Evolutionary conservation across 2,888 invertebrate species (phyloP).

Genomic region (Archaeoteleia sp.): DNA sequence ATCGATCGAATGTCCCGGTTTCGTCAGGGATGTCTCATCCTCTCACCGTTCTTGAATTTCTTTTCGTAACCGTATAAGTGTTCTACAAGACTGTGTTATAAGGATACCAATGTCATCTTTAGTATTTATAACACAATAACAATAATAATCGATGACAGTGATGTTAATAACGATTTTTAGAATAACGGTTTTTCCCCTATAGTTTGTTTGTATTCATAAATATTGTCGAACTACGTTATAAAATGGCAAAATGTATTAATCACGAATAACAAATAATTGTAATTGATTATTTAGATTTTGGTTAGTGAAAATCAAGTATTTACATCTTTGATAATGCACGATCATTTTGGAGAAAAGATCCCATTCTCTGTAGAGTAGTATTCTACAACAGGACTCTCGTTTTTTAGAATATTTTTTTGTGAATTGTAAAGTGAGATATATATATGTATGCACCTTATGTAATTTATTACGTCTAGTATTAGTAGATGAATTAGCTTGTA

Average conservation of each 20-base stretch:
- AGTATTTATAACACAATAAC: conserved; percentile 7
- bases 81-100: conserved; percentile 34
- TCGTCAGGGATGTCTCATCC: background rate
- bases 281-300: too few relatives aligned
- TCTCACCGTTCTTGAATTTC: conserved; percentile 3
- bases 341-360: too few relatives aligned
- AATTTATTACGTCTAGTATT: too few relatives aligned
- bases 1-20: too few relatives aligned
- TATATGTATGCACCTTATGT: too few relatives aligned
- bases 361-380: conserved; percentile 43
- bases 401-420: conserved; percentile 38
- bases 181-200: conserved; percentile 30
- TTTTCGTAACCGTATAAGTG: conserved; percentile 17
- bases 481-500: too few relatives aligned
- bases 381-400: conserved; percentile 41
- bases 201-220: conserved; percentile 35
- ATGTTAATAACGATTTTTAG: conserved; percentile 30
- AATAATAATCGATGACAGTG: conserved; percentile 10
- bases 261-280: conserved; percentile 30
- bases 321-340: conserved; percentile 13
- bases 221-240: conserved; percentile 45
- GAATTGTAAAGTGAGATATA: too few relatives aligned
- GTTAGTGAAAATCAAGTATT: conserved; percentile 26
- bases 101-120: conserved; percentile 24
- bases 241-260: conserved; percentile 44